Evolutionary conservation across 2,113 vertebrate species (phyloP).

Genomic region (Panurus biarmicus): DNA sequence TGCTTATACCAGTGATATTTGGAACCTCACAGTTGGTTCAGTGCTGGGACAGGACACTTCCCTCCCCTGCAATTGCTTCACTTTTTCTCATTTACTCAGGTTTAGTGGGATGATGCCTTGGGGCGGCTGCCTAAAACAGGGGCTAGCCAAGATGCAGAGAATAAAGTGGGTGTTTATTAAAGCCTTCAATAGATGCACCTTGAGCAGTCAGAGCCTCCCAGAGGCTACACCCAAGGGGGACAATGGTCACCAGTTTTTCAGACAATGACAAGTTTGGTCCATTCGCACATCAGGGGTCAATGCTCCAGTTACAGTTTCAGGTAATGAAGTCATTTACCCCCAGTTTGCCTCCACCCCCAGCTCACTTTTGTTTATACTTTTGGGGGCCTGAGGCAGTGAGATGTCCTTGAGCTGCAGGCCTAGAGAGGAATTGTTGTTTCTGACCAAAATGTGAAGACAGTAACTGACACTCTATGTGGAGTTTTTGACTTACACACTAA

Average conservation of each 20-base stretch:
- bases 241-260: background rate
- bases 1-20: background rate
- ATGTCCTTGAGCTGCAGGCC: background rate
- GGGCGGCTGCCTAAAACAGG: background rate
- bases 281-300: background rate
- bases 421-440: background rate
- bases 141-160: background rate
- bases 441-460: background rate
- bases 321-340: background rate
- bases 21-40: background rate
- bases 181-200: background rate
- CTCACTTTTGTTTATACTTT: background rate
- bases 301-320: background rate
- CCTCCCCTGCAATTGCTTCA: background rate
- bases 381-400: fast-evolving
- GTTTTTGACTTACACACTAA: background rate
- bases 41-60: background rate
- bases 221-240: too few species aligned
- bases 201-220: background rate
- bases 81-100: background rate
- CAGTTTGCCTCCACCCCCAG: background rate
- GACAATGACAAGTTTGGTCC: background rate
- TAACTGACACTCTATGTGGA: background rate
- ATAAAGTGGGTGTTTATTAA: background rate
- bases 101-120: background rate